Percentiles rank a stretch among this genome's conserved stretches.
phyloP scores from a whole-genome alignment of 2,797 vertebrate species.

The Cyprinella venusta region DNA sequence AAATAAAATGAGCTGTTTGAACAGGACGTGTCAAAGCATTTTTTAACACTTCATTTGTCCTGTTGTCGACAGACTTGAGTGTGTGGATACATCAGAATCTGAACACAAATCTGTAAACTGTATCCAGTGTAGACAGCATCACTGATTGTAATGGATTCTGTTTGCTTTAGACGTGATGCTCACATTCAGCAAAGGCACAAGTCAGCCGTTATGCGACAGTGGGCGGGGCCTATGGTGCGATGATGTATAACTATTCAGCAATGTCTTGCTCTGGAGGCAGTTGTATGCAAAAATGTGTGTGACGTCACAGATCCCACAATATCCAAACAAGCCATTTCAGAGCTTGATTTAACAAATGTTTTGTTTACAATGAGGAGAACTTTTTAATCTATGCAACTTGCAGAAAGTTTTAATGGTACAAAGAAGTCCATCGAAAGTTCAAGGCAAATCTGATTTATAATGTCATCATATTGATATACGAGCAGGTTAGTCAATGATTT shows the following conservation, averaged over 20 bases:
- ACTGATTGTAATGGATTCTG: neutral
- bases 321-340: too few species aligned
- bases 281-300: neutral
- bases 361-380: too few species aligned
- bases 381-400: too few species aligned
- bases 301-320: neutral
- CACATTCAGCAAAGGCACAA: neutral
- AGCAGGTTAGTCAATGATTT: too few species aligned
- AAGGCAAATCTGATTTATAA: neutral
- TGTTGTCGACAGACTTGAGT: neutral
- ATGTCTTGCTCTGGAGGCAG: neutral
- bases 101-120: neutral
- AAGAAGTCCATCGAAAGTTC: too few species aligned
- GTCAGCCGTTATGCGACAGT: neutral
- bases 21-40: neutral
- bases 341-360: too few species aligned
- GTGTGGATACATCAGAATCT: neutral
- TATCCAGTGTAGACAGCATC: neutral
- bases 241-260: neutral
- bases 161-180: neutral
- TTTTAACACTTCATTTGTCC: neutral
- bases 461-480: neutral
- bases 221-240: neutral
- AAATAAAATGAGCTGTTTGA: neutral
- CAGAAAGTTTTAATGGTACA: neutral